phyloP scores from a whole-genome alignment of 2,113 vertebrate genomes.

The Callionymus lyra region DNA sequence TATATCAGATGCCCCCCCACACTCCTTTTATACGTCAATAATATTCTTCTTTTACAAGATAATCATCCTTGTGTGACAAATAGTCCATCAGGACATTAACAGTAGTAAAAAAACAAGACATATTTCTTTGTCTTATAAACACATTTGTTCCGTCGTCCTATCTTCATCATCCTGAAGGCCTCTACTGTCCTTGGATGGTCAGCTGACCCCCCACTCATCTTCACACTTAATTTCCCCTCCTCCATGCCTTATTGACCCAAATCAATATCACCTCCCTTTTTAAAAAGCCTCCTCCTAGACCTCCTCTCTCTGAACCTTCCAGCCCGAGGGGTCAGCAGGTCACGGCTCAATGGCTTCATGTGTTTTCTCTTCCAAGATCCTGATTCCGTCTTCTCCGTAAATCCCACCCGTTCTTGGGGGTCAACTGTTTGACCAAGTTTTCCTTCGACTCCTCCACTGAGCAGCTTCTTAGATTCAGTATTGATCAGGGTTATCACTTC shows the following conservation, averaged over 20 bases:
- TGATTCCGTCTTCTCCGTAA: constrained; percentile 14
- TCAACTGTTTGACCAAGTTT: constrained; percentile 6
- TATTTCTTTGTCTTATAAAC: no score
- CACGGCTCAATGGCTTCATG: constrained; percentile 8
- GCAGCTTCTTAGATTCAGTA: constrained; percentile 43
- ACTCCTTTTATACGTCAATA: no score
- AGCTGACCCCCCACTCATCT: constrained; percentile 6
- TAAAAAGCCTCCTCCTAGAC: constrained; percentile 16
- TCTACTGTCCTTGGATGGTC: constrained; percentile 15
- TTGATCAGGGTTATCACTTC: constrained; percentile 63
- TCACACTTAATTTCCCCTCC: constrained; percentile 4
- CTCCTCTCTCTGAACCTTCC: constrained; percentile 10
- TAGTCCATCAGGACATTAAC: no score
- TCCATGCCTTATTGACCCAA: constrained; percentile 17
- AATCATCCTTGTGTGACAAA: no score
- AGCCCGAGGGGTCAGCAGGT: constrained; percentile 33
- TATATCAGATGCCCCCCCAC: no score
- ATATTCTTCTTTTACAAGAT: no score
- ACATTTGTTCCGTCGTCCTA: no score
- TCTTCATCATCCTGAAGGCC: neutral
- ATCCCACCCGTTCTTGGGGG: constrained; percentile 35
- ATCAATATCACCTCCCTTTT: constrained; percentile 29
- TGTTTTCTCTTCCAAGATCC: constrained; percentile 6
- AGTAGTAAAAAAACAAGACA: no score
- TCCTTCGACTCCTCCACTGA: constrained; percentile 18